Evolutionary conservation across 2,113 vertebrate genomes (phyloP).

Genomic region (Hippocampus zosterae): DNA sequence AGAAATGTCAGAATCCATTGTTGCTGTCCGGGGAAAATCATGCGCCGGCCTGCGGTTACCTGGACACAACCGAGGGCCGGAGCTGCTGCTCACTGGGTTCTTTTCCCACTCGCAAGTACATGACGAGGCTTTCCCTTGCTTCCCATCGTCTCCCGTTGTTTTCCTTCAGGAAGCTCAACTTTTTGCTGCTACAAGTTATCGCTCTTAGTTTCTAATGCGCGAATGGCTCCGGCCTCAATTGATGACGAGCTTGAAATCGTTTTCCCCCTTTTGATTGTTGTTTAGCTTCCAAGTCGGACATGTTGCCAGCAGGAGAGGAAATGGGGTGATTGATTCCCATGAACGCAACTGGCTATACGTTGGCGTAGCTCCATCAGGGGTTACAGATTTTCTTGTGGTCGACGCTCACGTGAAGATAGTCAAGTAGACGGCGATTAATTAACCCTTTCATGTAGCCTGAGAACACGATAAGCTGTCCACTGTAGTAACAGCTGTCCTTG

Average conservation of each 20-base stretch:
- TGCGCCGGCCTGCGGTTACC: not conserved
- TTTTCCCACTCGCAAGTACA: conserved; percentile 32
- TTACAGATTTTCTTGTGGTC: not conserved
- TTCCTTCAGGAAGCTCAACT: conserved; percentile 46
- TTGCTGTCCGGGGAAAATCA: conserved; percentile 18
- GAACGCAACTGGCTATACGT: not conserved
- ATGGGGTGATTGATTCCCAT: no score
- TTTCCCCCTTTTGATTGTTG: not conserved
- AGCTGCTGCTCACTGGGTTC: not conserved
- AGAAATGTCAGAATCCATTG: conserved; percentile 36
- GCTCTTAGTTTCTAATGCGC: conserved; percentile 55
- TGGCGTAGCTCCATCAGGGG: no score
- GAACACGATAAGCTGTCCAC: no score
- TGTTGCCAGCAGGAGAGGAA: conserved; percentile 18
- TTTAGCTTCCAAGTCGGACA: conserved; percentile 29
- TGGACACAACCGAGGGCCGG: conserved; percentile 4
- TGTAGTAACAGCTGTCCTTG: no score
- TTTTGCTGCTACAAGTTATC: conserved; percentile 67
- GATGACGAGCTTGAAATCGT: conserved; percentile 49
- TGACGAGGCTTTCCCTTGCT: conserved; percentile 32
- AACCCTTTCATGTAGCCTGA: no score
- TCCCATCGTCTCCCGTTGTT: conserved; percentile 33
- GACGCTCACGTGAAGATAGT: not conserved
- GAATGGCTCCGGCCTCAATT: conserved; percentile 40
- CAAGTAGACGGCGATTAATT: not conserved